phyloP scores from a whole-genome alignment of 2,113 vertebrate species.

The Engystomops pustulosus region DNA sequence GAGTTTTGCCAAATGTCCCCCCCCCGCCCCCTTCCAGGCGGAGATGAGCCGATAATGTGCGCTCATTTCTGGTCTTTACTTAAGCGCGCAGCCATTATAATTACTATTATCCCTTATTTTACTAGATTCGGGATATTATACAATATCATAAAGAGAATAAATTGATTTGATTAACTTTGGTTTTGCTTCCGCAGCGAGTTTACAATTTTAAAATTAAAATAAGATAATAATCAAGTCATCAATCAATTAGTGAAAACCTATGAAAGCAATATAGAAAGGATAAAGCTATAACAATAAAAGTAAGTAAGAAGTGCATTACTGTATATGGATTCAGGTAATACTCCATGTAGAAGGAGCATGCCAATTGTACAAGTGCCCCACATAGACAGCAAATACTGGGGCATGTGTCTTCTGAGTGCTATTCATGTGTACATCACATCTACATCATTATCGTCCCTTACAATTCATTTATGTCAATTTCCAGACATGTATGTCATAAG shows the following conservation, averaged over 20 bases:
- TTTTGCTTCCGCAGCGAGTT: background rate
- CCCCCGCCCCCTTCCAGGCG: background rate
- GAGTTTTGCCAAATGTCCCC: background rate
- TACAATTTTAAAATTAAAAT: background rate
- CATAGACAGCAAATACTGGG: background rate
- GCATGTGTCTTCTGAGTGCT: too few relatives aligned
- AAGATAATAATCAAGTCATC: background rate
- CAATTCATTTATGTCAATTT: too few relatives aligned
- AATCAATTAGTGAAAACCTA: background rate
- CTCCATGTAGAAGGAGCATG: background rate
- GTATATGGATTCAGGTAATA: background rate
- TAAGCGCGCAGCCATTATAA: slow-evolving; percentile 8
- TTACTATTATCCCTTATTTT: background rate
- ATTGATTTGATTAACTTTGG: background rate
- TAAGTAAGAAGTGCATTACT: background rate
- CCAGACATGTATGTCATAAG: too few relatives aligned
- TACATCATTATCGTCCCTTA: too few relatives aligned
- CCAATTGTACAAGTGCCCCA: background rate
- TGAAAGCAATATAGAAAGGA: background rate
- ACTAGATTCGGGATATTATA: background rate
- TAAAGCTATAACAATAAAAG: background rate
- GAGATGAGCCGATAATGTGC: background rate
- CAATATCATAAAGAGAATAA: background rate
- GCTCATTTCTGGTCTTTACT: background rate
- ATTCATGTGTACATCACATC: too few relatives aligned